A percentile compares a stretch with the other conserved stretches of the same genome.
Conservation (phyloP, 1,140 invertebrate genomes). For the Bombus polaris region DNA sequence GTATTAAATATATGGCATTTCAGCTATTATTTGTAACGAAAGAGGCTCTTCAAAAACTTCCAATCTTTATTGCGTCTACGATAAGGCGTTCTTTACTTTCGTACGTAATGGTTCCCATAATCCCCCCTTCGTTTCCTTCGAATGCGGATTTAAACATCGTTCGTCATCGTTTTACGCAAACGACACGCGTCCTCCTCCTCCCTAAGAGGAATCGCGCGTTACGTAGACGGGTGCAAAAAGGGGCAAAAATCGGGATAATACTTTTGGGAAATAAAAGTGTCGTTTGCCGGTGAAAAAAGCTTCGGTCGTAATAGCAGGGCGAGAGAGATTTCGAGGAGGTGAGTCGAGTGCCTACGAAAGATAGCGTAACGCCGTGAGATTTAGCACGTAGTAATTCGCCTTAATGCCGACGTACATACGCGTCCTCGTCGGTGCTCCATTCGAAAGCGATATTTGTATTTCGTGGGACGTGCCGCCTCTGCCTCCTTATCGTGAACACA, state of each 20-base stretch:
- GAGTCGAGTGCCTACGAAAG: conserved; percentile 47
- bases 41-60: not conserved
- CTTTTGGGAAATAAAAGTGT: conserved; percentile 63
- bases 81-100: not conserved
- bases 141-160: conserved; percentile 18
- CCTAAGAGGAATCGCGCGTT: not conserved
- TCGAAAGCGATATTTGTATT: conserved; percentile 51
- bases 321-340: conserved; percentile 44
- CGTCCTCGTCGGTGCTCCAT: conserved; percentile 28
- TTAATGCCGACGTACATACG: conserved; percentile 48
- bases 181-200: not conserved
- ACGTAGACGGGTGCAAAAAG: conserved; percentile 14
- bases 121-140: not conserved
- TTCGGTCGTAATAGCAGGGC: conserved; percentile 33
- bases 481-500: conserved; percentile 40
- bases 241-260: conserved; percentile 54
- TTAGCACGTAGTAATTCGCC: conserved; percentile 65
- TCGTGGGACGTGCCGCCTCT: conserved; percentile 2
- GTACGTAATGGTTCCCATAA: not conserved
- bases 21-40: not conserved
- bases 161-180: conserved; percentile 45
- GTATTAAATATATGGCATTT: not conserved
- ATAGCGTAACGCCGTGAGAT: conserved; percentile 54
- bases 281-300: conserved; percentile 43
- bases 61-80: not conserved